phyloP scores from a whole-genome alignment of 2,888 invertebrate genomes.

The Hyposoter dolosus region DNA sequence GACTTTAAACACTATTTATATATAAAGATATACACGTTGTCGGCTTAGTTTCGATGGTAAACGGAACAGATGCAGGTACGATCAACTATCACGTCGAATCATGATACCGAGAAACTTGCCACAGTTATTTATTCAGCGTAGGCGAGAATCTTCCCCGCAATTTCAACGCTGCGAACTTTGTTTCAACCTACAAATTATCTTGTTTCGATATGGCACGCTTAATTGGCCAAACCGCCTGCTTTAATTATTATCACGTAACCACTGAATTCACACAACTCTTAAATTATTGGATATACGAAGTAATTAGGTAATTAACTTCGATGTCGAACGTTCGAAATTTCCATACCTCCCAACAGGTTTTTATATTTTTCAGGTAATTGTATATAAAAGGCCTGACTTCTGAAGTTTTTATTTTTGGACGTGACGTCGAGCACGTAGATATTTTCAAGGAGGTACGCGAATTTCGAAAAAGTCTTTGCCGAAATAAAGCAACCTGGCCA shows the following conservation, averaged over 20 bases:
- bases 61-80: conserved; percentile 19
- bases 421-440: too few species aligned
- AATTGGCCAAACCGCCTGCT: background rate
- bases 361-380: too few species aligned
- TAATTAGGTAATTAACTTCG: background rate
- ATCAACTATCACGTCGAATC: conserved; percentile 25
- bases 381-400: too few species aligned
- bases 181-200: conserved; percentile 4
- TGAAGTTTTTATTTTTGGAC: too few species aligned
- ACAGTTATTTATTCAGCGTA: background rate
- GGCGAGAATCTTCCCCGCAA: background rate
- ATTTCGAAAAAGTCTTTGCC: too few species aligned
- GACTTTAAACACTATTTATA: background rate
- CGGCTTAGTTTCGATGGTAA: conserved; percentile 30
- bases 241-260: background rate
- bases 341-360: too few species aligned
- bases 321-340: background rate
- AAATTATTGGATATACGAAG: background rate
- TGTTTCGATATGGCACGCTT: background rate
- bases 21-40: conserved; percentile 3
- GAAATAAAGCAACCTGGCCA: too few species aligned
- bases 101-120: conserved; percentile 10
- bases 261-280: background rate
- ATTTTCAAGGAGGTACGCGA: too few species aligned
- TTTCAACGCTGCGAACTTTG: background rate